Evolutionary conservation across 2,888 invertebrate genomes (phyloP).

Genomic region (Mesorhabditis belari): DNA sequence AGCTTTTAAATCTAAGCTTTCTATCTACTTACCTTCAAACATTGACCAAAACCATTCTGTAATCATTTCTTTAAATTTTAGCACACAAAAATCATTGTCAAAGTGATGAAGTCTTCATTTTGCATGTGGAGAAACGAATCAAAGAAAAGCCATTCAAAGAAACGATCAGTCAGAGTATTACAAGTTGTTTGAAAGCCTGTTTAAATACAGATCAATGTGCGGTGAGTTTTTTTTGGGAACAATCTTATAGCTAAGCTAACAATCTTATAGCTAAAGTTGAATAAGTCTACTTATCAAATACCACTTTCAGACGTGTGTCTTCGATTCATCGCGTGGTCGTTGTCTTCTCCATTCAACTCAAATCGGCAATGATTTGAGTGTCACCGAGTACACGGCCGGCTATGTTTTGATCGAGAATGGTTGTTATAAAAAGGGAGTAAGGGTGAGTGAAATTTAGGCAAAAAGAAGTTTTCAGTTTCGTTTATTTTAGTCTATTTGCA

Average conservation of each 20-base stretch:
- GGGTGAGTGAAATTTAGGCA: neutral
- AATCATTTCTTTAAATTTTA: slow-evolving; percentile 10
- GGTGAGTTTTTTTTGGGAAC: slow-evolving; percentile 11
- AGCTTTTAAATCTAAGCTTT: no score
- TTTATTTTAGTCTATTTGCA: no score
- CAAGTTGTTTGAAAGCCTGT: slow-evolving; percentile 32
- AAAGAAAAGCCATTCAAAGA: slow-evolving; percentile 1
- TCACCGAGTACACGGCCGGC: slow-evolving; percentile 31
- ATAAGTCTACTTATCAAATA: neutral
- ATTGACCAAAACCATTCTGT: neutral
- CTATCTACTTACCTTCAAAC: neutral
- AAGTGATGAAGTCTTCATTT: slow-evolving; percentile 44
- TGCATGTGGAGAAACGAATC: slow-evolving; percentile 41
- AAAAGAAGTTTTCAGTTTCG: neutral
- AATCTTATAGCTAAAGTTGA: neutral
- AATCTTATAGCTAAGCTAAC: neutral
- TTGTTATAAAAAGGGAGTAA: slow-evolving; percentile 12
- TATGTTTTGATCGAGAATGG: slow-evolving; percentile 48
- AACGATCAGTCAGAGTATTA: slow-evolving; percentile 14
- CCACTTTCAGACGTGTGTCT: slow-evolving; percentile 32
- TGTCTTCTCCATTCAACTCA: slow-evolving; percentile 29
- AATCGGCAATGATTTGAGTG: slow-evolving; percentile 15
- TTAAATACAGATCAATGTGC: slow-evolving; percentile 26
- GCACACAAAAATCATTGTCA: slow-evolving; percentile 29
- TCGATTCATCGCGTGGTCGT: slow-evolving; percentile 22